phyloP scores from a whole-genome alignment of 2,888 invertebrate genomes.

The Hydrotaea diabolus region DNA sequence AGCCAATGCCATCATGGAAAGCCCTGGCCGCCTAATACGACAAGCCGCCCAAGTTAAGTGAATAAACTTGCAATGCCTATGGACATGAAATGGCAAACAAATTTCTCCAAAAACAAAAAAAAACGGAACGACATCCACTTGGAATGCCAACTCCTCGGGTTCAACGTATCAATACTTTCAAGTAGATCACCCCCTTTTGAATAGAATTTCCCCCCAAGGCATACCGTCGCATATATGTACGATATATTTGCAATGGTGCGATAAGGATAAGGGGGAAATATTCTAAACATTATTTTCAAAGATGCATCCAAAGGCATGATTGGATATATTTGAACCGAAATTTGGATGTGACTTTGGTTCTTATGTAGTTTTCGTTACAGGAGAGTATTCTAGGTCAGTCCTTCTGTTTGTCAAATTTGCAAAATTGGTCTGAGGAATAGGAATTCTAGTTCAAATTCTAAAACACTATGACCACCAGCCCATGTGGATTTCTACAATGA shows the following conservation, averaged over 20 bases:
- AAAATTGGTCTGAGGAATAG: too few relatives aligned
- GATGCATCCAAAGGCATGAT: background rate
- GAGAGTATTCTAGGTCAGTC: background rate
- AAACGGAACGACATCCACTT: slow-evolving; percentile 10
- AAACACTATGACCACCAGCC: too few relatives aligned
- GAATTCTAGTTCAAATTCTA: too few relatives aligned
- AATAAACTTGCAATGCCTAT: slow-evolving; percentile 43
- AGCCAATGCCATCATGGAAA: background rate
- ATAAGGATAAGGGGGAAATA: background rate
- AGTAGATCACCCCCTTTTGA: background rate
- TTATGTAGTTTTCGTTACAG: too few relatives aligned
- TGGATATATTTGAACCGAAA: slow-evolving; percentile 19
- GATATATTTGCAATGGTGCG: background rate
- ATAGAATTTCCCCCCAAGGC: background rate
- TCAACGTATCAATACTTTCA: slow-evolving; percentile 3
- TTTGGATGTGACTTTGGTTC: background rate
- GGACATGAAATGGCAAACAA: slow-evolving; percentile 37
- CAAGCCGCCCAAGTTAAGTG: slow-evolving; percentile 29
- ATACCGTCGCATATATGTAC: background rate
- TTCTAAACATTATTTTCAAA: background rate
- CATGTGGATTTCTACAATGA: too few relatives aligned
- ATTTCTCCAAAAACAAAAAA: background rate
- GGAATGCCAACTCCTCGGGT: background rate
- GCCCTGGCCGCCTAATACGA: background rate
- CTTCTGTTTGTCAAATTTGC: background rate